Evolutionary conservation across 1,140 invertebrate genomes (phyloP).

Genomic region (Drosophila nasuta): DNA sequence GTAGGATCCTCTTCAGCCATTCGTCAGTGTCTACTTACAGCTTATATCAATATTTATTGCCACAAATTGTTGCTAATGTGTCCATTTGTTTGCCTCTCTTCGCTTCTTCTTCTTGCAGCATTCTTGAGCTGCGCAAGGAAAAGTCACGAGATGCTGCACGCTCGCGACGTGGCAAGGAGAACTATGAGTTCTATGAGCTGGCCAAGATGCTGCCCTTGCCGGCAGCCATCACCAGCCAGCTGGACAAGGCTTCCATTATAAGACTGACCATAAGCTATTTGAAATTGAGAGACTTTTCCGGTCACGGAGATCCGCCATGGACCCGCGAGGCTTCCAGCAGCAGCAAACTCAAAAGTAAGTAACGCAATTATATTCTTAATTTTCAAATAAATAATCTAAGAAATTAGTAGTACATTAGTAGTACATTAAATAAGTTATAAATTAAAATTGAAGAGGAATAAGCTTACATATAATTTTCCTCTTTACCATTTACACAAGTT

Average conservation of each 20-base stretch:
- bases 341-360: conserved; percentile 95
- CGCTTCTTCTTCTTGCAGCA: conserved; percentile 88
- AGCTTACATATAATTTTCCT: no score
- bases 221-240: conserved; percentile 97
- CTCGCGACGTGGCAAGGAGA: conserved; percentile 97
- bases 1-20: conserved; percentile 40
- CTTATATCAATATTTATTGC: conserved; percentile 53
- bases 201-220: conserved; percentile 98
- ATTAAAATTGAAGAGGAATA: no score
- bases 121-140: conserved; percentile 97
- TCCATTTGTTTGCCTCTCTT: conserved; percentile 9
- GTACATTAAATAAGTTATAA: no score
- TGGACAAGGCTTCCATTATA: conserved; percentile 99
- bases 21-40: conserved; percentile 76
- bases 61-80: conserved; percentile 24
- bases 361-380: neutral
- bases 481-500: no score
- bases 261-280: conserved; percentile 98
- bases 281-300: conserved; percentile 97
- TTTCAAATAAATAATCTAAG: neutral
- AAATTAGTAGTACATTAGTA: no score
- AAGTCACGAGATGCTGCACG: conserved; percentile 98
- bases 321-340: conserved; percentile 89
- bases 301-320: conserved; percentile 98
- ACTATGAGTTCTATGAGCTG: conserved; percentile 99